Percentiles rank a stretch among this genome's conserved stretches.
Conservation (phyloP, 2,113 vertebrate genomes). For the Catagonus wagneri region DNA sequence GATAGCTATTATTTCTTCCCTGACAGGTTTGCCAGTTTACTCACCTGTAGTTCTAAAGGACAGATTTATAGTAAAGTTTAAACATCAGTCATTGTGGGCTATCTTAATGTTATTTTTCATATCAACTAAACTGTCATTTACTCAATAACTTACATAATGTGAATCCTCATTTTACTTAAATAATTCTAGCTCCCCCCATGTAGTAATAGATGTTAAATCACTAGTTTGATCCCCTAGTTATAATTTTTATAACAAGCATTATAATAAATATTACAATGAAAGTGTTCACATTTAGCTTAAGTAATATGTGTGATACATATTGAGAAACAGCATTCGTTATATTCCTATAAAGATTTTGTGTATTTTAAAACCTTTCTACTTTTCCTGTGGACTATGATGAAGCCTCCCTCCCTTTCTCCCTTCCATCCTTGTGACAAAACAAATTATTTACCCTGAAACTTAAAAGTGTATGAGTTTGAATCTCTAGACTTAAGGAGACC, state of each 20-base stretch:
- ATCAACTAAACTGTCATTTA: neutral
- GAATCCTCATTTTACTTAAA: neutral
- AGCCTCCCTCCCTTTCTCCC: conserved; percentile 29
- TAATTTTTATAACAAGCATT: neutral
- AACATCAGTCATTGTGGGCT: neutral
- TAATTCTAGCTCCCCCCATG: neutral
- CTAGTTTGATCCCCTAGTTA: neutral
- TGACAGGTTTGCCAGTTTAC: neutral
- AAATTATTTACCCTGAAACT: conserved; percentile 79
- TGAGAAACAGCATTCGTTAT: neutral
- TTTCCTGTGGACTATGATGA: neutral
- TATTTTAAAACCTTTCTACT: conserved; percentile 67
- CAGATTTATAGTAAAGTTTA: neutral
- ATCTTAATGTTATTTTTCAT: neutral
- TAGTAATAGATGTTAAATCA: neutral
- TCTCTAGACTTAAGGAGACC: conserved; percentile 75
- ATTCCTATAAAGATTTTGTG: neutral
- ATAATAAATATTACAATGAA: neutral
- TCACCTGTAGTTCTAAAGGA: neutral
- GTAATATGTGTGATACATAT: neutral
- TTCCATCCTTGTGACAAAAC: conserved; percentile 77
- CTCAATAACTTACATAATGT: neutral
- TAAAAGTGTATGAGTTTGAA: conserved; percentile 77
- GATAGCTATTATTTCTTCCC: neutral
- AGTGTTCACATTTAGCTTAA: neutral